Conservation (phyloP, 2,888 invertebrate species). For the Bursaphelenchus okinawaensis region DNA sequence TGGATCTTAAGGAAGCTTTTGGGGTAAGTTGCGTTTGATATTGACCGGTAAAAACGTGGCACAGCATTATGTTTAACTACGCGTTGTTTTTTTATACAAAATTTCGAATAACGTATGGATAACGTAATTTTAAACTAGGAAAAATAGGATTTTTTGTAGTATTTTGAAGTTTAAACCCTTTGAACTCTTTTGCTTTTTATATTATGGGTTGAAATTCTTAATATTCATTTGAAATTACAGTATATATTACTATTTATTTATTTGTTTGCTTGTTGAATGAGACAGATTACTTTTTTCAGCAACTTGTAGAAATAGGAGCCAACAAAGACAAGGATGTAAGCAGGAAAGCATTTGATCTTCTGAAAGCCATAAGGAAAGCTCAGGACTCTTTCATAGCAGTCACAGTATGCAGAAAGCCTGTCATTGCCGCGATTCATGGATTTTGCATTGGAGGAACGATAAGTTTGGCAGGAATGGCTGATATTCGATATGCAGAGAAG, state of each 20-base stretch:
- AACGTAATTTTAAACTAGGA: too few species aligned
- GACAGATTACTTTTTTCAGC: constrained; percentile 12
- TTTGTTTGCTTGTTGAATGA: too few species aligned
- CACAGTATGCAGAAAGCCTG: constrained; percentile 83
- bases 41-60: too few species aligned
- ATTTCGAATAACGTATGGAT: too few species aligned
- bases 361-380: constrained; percentile 65
- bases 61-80: too few species aligned
- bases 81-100: too few species aligned
- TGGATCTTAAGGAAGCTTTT: constrained; percentile 66
- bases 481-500: constrained; percentile 81
- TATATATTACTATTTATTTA: too few species aligned
- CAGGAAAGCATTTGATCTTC: constrained; percentile 20
- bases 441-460: constrained; percentile 86
- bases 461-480: constrained; percentile 78
- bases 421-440: constrained; percentile 78
- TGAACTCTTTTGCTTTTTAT: too few species aligned
- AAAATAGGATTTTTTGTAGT: too few species aligned
- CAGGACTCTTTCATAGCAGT: constrained; percentile 76
- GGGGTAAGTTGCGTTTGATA: constrained; percentile 13
- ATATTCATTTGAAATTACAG: too few species aligned
- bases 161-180: too few species aligned
- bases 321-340: constrained; percentile 31
- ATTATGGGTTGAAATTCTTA: too few species aligned
- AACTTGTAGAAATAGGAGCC: constrained; percentile 15